Base-by-base conservation (phyloP, 1,140 invertebrate species). In the Meteorus sp. region DNA sequence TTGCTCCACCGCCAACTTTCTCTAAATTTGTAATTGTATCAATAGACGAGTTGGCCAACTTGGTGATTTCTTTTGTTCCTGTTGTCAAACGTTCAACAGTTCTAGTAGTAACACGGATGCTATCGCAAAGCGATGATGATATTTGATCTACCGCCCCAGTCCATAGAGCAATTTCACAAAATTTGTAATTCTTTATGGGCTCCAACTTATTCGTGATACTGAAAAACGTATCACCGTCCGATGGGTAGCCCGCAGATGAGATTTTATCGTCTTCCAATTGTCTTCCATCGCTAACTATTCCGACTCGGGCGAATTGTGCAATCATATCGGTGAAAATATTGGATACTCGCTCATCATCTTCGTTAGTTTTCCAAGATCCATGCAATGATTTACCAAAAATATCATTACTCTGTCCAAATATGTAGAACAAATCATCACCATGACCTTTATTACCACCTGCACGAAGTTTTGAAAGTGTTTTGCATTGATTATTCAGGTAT, bases 341-440 rank as follows among this genome's bases (percentile, higher is more conserved):
- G 8, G 83, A 76, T 2, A 89, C 86, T 64, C 82, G 73, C 19
- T 83, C 68, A 67, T 91, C 89, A 11, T 76, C 66, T 31, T 81
- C 64, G 59, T 79, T 65, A 61, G 66, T 75, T 3, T 80, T 75
- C 4, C 76, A 71, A 2, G 68, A 67, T n/a, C 15, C 35, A 4
- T 71, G 63, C 17, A 84, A 44, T 13, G 83, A 74, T 27, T 82
- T 80, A 0, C 87, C 87, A 23, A 83, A 78, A 2, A 86, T 74
- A 35, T 85, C 81, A 29, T 86, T n/a, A n/a, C n/a, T 79, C 1
- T 81, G 79, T 61, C 86, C 83, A 63, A 89, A 90, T 60, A 89
- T 74, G 55, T 87, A 90, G 22, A 83, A 84, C 4, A 89, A 69
- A 64, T 89, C 88, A 65, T 89, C 87, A 1, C 87, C 87, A 66